Percentiles rank a stretch among this genome's conserved stretches.
phyloP scores from a whole-genome alignment of 2,888 invertebrate genomes.

The Leuctra nigra region DNA sequence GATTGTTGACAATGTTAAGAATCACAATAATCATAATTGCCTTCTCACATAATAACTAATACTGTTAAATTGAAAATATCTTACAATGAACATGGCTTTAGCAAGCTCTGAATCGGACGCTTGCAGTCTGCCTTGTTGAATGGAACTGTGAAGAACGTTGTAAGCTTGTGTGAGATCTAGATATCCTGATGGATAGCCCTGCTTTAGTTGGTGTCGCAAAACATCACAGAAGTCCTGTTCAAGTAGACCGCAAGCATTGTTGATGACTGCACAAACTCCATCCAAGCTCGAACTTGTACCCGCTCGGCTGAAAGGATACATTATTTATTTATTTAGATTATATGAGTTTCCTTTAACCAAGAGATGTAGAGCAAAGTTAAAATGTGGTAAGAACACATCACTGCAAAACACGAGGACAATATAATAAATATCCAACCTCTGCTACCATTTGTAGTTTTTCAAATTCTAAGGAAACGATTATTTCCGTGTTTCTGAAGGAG shows the following conservation, averaged over 20 bases:
- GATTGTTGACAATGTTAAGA: no score
- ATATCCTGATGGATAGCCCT: slow-evolving; percentile 73
- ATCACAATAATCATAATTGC: no score
- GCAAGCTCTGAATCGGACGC: slow-evolving; percentile 71
- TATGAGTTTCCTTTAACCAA: neutral
- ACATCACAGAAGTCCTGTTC: slow-evolving; percentile 78
- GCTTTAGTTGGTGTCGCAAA: slow-evolving; percentile 63
- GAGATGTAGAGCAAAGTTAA: neutral
- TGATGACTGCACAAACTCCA: slow-evolving; percentile 93
- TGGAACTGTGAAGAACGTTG: slow-evolving; percentile 69
- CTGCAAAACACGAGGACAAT: no score
- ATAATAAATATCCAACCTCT: no score
- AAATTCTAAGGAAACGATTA: no score
- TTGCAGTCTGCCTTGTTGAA: slow-evolving; percentile 74
- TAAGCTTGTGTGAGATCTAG: slow-evolving; percentile 75
- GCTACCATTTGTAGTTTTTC: no score
- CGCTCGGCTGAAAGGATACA: slow-evolving; percentile 59
- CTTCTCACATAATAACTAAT: no score
- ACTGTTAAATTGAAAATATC: no score
- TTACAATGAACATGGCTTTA: slow-evolving; percentile 68
- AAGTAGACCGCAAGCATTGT: slow-evolving; percentile 81
- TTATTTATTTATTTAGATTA: neutral
- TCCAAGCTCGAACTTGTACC: slow-evolving; percentile 87
- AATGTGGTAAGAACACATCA: no score
- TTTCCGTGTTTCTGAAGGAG: no score